Evolutionary conservation across 2,888 invertebrate genomes (phyloP).

Genomic region (Octodonta nipae): DNA sequence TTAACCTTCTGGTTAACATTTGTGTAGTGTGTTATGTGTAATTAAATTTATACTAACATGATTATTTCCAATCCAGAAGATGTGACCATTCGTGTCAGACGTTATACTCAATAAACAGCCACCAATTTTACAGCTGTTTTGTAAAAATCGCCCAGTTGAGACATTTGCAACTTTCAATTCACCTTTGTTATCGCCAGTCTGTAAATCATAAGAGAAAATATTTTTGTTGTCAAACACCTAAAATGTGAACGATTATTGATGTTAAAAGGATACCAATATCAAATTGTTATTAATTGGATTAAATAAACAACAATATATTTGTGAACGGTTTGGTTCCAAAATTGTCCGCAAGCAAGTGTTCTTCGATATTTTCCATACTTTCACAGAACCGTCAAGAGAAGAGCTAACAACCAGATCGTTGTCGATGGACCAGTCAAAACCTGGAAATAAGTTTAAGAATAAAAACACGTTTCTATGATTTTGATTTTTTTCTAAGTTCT

Average conservation of each 20-base stretch:
- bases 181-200: constrained; percentile 60
- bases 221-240: not conserved
- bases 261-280: constrained; percentile 57
- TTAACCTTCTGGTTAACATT: too few relatives aligned
- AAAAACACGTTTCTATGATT: too few relatives aligned
- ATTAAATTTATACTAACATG: too few relatives aligned
- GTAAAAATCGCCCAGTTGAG: constrained; percentile 69
- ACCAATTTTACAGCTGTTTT: constrained; percentile 47
- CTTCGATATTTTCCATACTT: constrained; percentile 51
- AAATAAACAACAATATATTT: constrained; percentile 60
- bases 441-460: constrained; percentile 28
- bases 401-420: constrained; percentile 73
- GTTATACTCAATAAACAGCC: constrained; percentile 53
- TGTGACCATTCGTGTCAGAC: constrained; percentile 63
- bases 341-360: constrained; percentile 50
- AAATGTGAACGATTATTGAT: constrained; percentile 3
- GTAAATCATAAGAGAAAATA: constrained; percentile 7
- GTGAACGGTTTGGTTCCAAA: constrained; percentile 47
- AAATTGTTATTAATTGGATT: constrained; percentile 78
- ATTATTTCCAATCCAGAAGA: constrained; percentile 74
- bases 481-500: too few relatives aligned
- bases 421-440: constrained; percentile 73
- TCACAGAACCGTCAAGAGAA: constrained; percentile 57
- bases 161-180: constrained; percentile 68
- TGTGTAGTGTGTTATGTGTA: too few relatives aligned